phyloP scores from a whole-genome alignment of 2,797 vertebrate species.

The Crypturellus tataupa region DNA sequence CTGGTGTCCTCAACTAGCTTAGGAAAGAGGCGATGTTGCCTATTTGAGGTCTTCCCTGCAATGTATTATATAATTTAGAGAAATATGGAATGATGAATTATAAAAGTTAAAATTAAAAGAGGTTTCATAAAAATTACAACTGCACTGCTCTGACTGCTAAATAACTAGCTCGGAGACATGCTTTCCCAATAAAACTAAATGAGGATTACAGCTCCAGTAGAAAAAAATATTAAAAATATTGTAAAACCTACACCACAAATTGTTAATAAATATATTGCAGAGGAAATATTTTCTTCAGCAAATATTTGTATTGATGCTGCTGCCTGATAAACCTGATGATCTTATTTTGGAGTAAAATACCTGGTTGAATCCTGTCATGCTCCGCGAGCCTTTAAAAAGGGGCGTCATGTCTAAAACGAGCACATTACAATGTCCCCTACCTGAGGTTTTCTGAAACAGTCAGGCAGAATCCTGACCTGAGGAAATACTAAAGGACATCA shows the following conservation, averaged over 20 bases:
- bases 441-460: neutral
- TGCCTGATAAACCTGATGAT: neutral
- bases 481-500: neutral
- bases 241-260: neutral
- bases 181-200: neutral
- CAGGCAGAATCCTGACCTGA: neutral
- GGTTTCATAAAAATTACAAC: neutral
- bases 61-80: neutral
- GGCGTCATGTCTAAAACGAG: neutral
- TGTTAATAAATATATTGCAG: neutral
- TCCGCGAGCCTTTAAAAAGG: neutral
- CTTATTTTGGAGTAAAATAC: neutral
- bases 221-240: neutral
- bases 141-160: neutral
- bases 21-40: neutral
- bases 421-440: neutral
- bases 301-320: neutral
- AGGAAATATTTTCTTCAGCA: neutral
- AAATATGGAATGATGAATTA: neutral
- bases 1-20: neutral
- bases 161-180: neutral
- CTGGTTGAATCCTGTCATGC: neutral
- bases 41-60: neutral
- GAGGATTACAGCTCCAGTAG: neutral
- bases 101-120: neutral